A percentile compares a stretch with the other conserved stretches of the same genome.
Conservation (phyloP, 2,113 vertebrate genomes). For the Sinosuthora webbiana region DNA sequence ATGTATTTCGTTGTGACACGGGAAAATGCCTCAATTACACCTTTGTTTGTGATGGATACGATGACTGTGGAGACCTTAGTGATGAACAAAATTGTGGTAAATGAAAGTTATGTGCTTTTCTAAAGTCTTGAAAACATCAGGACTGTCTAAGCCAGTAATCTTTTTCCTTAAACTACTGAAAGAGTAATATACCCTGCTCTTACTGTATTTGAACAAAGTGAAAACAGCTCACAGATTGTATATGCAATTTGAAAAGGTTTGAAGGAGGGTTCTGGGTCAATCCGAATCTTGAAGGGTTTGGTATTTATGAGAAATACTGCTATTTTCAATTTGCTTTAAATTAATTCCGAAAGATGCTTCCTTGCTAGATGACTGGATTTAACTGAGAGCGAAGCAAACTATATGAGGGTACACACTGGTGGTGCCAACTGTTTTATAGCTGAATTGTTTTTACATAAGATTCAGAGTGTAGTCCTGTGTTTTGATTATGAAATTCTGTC, state of each 20-base stretch:
- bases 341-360: not conserved
- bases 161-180: not conserved
- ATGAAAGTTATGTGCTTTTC: not conserved
- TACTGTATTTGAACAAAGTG: not conserved
- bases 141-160: not conserved
- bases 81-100: conserved; percentile 92
- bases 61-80: conserved; percentile 95
- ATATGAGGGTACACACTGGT: not conserved
- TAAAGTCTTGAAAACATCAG: not conserved
- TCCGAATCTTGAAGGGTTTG: not conserved
- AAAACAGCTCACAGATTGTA: not conserved
- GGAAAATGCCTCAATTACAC: conserved; percentile 85
- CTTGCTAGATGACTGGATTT: not conserved
- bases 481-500: not conserved
- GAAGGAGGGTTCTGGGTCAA: not conserved
- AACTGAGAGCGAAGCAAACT: not conserved
- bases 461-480: not conserved
- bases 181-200: not conserved
- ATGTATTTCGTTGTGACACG: conserved; percentile 82
- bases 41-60: conserved; percentile 90
- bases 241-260: not conserved
- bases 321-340: not conserved
- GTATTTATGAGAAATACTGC: not conserved
- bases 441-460: not conserved
- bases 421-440: not conserved